Evolutionary conservation across 2,888 invertebrate genomes (phyloP), one percentile per base, ranked within the genome.

Genomic region (Troilus luridus): DNA sequence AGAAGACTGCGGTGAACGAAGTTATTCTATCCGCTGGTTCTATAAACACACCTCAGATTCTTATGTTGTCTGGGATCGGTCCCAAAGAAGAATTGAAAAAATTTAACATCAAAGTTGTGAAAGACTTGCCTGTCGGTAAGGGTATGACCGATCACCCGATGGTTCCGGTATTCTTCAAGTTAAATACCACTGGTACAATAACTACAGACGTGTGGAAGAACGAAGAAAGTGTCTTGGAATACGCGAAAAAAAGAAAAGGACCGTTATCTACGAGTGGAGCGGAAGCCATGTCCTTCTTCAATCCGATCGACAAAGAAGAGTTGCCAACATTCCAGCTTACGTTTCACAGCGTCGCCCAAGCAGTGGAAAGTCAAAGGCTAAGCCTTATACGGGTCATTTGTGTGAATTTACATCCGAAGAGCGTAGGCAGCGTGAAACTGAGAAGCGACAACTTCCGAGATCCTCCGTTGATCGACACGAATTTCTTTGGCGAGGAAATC

Each of bases 261-360:
- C 94, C 94, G 62, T 93, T 95, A 67, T 93, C 94, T 58, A 94
- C 94, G 62, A 93, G 94, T 41, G 95, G 94, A 56, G 94, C 94
- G 0, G 93, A 95, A 2, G 93, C 95, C 0, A 93, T 95, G 2
- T 95, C 95, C 11, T 96, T 96, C 90, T 93, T 96, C 11, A 96
- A 96, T 92, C 95, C 95, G 0, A 94, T 88, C 0, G 24, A 89
- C 21, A 24, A 60, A 27, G 59, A 60, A 19, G 89, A 17, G 14
- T 94, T 0, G 94, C 95, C 88, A 94, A 94, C 2, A 93, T 94
- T 54, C 94, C 94, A 6, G 93, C n/a, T 90, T 0, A 90, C 77
- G 90, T 94, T 58, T 54, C 90, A 91, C 67, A 90, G 88, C n/a
- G n/a, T 88, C n/a, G 64, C 85, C 12, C 91, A 91, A 41, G 88